Conservation (phyloP, 2,888 invertebrate genomes). For the Tridacna crocea region DNA sequence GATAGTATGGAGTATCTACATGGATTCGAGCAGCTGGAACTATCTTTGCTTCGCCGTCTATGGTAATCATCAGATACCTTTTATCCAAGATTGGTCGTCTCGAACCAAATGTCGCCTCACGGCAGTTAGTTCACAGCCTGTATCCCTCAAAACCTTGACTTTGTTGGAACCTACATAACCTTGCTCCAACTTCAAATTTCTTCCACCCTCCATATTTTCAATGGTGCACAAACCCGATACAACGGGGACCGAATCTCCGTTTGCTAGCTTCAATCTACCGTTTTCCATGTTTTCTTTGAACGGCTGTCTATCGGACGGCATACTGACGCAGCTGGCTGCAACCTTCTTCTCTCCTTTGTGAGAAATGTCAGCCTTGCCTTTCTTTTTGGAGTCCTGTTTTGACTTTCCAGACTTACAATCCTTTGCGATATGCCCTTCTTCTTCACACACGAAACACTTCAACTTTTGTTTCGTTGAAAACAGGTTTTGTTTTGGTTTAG, state of each 20-base stretch:
- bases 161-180: not conserved
- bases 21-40: not conserved
- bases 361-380: not conserved
- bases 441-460: too few species aligned
- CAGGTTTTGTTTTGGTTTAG: too few species aligned
- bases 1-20: constrained; percentile 8
- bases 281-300: not conserved
- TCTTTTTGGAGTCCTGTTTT: too few species aligned
- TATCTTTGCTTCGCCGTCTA: constrained; percentile 1
- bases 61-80: too few species aligned
- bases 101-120: too few species aligned
- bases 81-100: too few species aligned
- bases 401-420: too few species aligned
- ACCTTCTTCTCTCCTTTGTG: not conserved
- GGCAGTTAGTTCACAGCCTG: too few species aligned
- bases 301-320: not conserved
- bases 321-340: not conserved
- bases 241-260: not conserved
- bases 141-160: too few species aligned
- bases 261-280: not conserved
- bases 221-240: not conserved
- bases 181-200: not conserved
- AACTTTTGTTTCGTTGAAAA: too few species aligned
- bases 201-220: not conserved
- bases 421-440: too few species aligned